Conservation (phyloP, 1,140 invertebrate genomes). For the Drosophila varians region DNA sequence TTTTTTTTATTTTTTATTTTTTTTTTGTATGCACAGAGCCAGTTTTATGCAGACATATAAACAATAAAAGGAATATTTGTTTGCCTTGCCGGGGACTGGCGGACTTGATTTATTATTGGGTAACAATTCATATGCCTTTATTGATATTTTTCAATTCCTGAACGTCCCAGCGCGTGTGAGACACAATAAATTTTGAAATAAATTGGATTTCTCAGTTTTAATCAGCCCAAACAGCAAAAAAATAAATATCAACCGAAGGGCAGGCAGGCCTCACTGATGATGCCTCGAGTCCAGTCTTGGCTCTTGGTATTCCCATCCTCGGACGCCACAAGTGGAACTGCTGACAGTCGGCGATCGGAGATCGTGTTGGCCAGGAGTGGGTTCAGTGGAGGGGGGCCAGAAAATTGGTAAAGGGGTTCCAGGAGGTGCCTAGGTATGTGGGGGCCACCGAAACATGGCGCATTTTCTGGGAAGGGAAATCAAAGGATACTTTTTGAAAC, state of each 20-base stretch:
- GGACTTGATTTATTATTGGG: constrained; percentile 78
- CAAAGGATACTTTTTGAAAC: constrained; percentile 32
- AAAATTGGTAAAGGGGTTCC: neutral
- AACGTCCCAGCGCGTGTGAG: constrained; percentile 75
- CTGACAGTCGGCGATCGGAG: constrained; percentile 55
- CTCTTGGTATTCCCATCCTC: constrained; percentile 19
- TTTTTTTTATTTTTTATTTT: neutral
- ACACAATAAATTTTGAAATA: constrained; percentile 82
- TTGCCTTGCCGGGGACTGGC: constrained; percentile 43
- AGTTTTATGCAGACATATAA: constrained; percentile 49
- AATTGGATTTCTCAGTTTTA: constrained; percentile 81
- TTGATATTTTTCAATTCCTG: constrained; percentile 81
- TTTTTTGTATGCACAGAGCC: constrained; percentile 6
- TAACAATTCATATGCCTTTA: constrained; percentile 81
- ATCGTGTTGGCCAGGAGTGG: constrained; percentile 11
- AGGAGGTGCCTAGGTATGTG: constrained; percentile 57
- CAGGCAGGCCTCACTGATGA: constrained; percentile 64
- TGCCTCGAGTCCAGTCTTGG: constrained; percentile 12
- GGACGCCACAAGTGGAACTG: constrained; percentile 65
- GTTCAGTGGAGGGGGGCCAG: neutral
- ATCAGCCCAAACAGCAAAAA: constrained; percentile 63
- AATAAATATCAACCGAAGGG: constrained; percentile 58
- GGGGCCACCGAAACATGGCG: constrained; percentile 55
- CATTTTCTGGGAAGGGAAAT: neutral
- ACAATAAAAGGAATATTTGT: constrained; percentile 78